Conservation (phyloP, 2,797 vertebrate genomes). For the Eulemur coronatus region DNA sequence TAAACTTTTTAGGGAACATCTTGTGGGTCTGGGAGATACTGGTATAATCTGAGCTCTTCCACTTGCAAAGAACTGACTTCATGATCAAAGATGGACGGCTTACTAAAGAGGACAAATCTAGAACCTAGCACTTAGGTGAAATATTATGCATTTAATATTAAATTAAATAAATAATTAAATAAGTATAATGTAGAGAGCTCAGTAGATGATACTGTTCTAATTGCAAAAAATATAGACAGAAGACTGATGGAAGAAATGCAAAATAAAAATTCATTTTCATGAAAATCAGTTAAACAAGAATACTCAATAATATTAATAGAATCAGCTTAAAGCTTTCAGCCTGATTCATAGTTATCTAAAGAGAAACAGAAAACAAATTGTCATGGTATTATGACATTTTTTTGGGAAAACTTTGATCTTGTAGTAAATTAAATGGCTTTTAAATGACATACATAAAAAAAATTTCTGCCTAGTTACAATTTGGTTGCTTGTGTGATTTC, state of each 20-base stretch:
- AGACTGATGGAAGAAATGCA: neutral
- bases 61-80: neutral
- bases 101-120: neutral
- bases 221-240: neutral
- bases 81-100: neutral
- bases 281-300: neutral
- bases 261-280: neutral
- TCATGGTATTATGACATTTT: neutral
- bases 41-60: neutral
- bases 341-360: neutral
- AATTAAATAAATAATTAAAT: neutral
- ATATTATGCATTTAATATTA: neutral
- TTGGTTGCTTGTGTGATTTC: neutral
- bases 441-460: neutral
- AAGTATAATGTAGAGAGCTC: neutral
- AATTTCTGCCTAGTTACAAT: neutral
- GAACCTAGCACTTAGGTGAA: neutral
- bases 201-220: neutral
- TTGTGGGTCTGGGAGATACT: neutral
- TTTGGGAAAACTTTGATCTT: neutral
- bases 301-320: neutral
- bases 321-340: neutral
- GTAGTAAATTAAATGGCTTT: neutral
- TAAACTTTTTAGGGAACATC: neutral
- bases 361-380: neutral